Evolutionary conservation across 2,888 invertebrate genomes (phyloP), one percentile per base, ranked within the genome.

Genomic region (Trichacis sp.): DNA sequence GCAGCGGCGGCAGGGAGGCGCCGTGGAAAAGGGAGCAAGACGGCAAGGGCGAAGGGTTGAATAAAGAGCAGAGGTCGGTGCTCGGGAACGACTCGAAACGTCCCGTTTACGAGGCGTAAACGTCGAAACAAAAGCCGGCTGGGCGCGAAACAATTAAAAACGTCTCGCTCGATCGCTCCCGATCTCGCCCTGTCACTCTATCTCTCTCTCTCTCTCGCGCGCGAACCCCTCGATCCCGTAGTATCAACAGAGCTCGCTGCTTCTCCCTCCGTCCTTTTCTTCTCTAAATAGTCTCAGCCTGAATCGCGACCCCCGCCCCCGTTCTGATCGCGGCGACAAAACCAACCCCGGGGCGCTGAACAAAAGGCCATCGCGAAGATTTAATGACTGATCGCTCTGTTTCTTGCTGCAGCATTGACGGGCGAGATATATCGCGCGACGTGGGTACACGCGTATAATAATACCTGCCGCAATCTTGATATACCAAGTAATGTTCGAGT

Each of bases 111-210:
- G 79, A 76, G 76, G 78, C 76, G 81, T 79, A 80, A 80, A 80
- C 80, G 78, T 76, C 77, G 78, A 81, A 82, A 82, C 82, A 81
- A 82, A 82, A 79, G 80, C 72, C 75, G 76, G 73, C 77, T 79
- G 75, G 77, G 81, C 77, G 78, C 78, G 81, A 81, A 83, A 83
- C 82, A 83, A 83, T 83, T 83, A 83, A 83, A 83, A 83, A 82
- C 82, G 81, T 83, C 82, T 80, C 80, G 82, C 82, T 80, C 79
- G 79, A 82, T 82, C 80, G 82, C 82, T 78, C 76, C 68, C 68
- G 69, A 73, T 64, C 73, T 69, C 69, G 55, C 59, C 64, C 61
- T 51, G 64, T 66, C 53, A 60, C 56, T 61, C 64, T 46, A 49
- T 48, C 54, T 24, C 54, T 55, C 54, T 53, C 46, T 48, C 20